Conservation (phyloP, 2,888 invertebrate genomes). For the Congeria kusceri region DNA sequence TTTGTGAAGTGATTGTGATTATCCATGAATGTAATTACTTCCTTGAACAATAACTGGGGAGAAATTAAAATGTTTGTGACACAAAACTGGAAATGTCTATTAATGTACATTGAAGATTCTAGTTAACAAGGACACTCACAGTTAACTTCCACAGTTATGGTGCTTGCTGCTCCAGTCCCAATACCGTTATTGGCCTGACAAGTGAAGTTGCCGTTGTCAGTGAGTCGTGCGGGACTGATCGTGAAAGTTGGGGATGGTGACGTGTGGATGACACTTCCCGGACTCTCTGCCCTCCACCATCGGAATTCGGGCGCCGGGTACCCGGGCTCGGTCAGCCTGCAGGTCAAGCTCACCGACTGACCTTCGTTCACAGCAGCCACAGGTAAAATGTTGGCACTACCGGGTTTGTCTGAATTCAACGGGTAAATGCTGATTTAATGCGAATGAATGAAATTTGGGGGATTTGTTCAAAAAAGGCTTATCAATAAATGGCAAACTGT, state of each 20-base stretch:
- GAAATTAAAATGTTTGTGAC: too few relatives aligned
- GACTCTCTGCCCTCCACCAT: slow-evolving; percentile 67
- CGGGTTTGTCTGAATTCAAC: slow-evolving; percentile 75
- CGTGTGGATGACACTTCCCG: slow-evolving; percentile 50
- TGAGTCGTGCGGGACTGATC: slow-evolving; percentile 62
- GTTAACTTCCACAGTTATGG: slow-evolving; percentile 70
- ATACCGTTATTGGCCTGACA: slow-evolving; percentile 76
- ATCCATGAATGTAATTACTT: too few relatives aligned
- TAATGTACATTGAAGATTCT: too few relatives aligned
- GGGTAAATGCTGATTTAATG: too few relatives aligned
- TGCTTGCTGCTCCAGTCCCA: slow-evolving; percentile 69
- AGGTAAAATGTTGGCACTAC: slow-evolving; percentile 68
- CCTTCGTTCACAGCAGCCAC: slow-evolving; percentile 70
- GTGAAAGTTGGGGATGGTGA: slow-evolving; percentile 49
- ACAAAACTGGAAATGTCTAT: too few relatives aligned
- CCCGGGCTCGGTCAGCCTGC: slow-evolving; percentile 61
- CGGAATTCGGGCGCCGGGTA: slow-evolving; percentile 72
- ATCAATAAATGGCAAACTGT: too few relatives aligned
- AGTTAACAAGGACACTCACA: too few relatives aligned
- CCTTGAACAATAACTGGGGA: too few relatives aligned
- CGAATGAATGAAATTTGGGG: too few relatives aligned
- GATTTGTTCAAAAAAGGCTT: too few relatives aligned
- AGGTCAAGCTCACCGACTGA: slow-evolving; percentile 53
- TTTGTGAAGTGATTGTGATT: too few relatives aligned
- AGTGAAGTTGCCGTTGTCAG: slow-evolving; percentile 76